Evolutionary conservation across 2,797 vertebrate species (phyloP).

Genomic region (Pangasius krempfi): DNA sequence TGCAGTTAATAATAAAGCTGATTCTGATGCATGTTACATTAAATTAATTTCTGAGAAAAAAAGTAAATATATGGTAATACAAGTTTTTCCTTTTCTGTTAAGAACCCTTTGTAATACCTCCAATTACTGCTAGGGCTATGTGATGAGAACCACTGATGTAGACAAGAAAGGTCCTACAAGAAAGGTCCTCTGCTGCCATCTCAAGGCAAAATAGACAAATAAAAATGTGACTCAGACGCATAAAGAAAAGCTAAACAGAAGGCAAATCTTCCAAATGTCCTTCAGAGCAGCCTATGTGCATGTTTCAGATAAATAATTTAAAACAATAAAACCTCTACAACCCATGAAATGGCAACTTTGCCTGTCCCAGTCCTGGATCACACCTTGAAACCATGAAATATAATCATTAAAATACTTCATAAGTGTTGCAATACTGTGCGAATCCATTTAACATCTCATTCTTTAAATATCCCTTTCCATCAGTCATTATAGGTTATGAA

Average conservation of each 20-base stretch:
- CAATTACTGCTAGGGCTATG: not conserved
- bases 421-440: not conserved
- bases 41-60: not conserved
- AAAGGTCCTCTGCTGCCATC: constrained; percentile 9
- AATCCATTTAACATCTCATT: not conserved
- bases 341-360: not conserved
- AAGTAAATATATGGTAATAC: not conserved
- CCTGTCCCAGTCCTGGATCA: not conserved
- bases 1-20: not conserved
- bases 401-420: not conserved
- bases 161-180: too few relatives aligned
- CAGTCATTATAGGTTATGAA: not conserved
- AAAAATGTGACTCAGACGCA: not conserved
- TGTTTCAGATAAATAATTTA: not conserved
- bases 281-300: not conserved
- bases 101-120: not conserved
- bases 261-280: not conserved
- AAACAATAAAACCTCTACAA: not conserved
- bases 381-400: not conserved
- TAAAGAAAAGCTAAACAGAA: not conserved
- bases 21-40: not conserved
- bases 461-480: not conserved
- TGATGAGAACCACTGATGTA: not conserved
- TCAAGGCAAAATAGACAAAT: constrained; percentile 3
- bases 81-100: not conserved